Evolutionary conservation across 2,797 vertebrate species (phyloP).

Genomic region (Pseudochirops cupreus): DNA sequence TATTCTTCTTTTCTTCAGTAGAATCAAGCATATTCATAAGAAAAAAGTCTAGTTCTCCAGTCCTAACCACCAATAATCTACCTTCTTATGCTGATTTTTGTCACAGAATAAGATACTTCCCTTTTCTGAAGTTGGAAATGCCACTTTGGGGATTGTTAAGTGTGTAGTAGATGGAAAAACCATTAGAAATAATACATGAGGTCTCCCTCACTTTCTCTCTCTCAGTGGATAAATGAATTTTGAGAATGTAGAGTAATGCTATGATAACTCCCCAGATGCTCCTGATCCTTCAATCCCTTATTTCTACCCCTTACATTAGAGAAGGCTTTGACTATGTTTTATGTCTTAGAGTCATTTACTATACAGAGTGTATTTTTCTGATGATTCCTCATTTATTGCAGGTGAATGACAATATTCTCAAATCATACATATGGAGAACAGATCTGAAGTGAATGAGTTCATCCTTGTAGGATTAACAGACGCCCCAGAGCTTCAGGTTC

Average conservation of each 20-base stretch:
- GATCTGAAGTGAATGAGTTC: slow-evolving; percentile 51
- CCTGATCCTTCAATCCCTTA: not conserved
- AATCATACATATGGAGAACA: slow-evolving; percentile 52
- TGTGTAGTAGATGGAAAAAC: not conserved
- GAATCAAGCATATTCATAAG: too few relatives aligned
- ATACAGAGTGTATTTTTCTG: not conserved
- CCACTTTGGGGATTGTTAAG: not conserved
- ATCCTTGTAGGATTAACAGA: slow-evolving; percentile 69
- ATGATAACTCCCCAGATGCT: not conserved
- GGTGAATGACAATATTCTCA: not conserved
- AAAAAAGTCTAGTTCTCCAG: too few relatives aligned
- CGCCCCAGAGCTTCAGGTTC: not conserved
- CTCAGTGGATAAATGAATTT: not conserved
- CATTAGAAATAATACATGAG: too few relatives aligned
- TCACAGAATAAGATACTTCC: accelerated
- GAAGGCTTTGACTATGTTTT: not conserved
- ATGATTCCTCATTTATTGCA: not conserved
- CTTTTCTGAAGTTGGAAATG: not conserved
- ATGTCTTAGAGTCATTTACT: not conserved
- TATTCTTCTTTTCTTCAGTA: too few relatives aligned
- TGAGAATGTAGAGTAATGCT: not conserved
- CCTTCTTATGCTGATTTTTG: not conserved
- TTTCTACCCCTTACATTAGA: not conserved
- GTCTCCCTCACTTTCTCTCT: too few relatives aligned
- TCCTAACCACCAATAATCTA: too few relatives aligned